These are phyloP conservation scores for Pectinophora gossypiella DNA, from an alignment of 1,140 invertebrate species.

Conservation along the genomic window DNA sequence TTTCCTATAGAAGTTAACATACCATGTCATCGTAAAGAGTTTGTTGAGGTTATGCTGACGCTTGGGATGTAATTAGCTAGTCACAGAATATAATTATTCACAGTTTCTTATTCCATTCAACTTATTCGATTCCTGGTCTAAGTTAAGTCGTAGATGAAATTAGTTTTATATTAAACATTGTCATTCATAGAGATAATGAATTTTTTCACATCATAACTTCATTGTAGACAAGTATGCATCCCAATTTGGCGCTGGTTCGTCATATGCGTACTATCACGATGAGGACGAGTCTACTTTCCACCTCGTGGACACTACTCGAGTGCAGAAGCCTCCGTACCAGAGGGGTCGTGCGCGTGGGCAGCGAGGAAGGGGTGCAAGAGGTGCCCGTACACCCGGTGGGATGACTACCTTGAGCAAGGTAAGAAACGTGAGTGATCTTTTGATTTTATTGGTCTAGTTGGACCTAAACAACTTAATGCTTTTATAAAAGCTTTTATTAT, in stretches of 20 bases:
- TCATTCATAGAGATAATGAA: too few species aligned
- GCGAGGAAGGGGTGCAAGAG: slow-evolving; percentile 87
- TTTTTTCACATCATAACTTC: background rate
- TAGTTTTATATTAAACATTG: too few species aligned
- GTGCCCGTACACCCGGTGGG: slow-evolving; percentile 82
- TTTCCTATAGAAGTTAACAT: slow-evolving; percentile 1
- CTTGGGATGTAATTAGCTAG: background rate
- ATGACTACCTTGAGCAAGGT: slow-evolving; percentile 80
- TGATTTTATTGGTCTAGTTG: too few species aligned
- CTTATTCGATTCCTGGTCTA: too few species aligned
- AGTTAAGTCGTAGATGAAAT: too few species aligned
- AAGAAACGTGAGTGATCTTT: too few species aligned
- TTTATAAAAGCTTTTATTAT: too few species aligned
- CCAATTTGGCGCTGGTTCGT: slow-evolving; percentile 94
- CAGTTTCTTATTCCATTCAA: too few species aligned
- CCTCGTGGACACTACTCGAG: slow-evolving; percentile 94
- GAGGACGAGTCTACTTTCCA: slow-evolving; percentile 99
- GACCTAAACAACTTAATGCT: too few species aligned
- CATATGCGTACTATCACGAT: slow-evolving; percentile 98
- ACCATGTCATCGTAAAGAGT: background rate
- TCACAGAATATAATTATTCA: too few species aligned
- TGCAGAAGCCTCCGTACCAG: slow-evolving; percentile 94
- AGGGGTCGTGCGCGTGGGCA: slow-evolving; percentile 89
- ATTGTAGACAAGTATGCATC: slow-evolving; percentile 94
- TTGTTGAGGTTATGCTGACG: slow-evolving; percentile 36